Conservation (phyloP, 1,140 invertebrate genomes). For the Heliconius himera region DNA sequence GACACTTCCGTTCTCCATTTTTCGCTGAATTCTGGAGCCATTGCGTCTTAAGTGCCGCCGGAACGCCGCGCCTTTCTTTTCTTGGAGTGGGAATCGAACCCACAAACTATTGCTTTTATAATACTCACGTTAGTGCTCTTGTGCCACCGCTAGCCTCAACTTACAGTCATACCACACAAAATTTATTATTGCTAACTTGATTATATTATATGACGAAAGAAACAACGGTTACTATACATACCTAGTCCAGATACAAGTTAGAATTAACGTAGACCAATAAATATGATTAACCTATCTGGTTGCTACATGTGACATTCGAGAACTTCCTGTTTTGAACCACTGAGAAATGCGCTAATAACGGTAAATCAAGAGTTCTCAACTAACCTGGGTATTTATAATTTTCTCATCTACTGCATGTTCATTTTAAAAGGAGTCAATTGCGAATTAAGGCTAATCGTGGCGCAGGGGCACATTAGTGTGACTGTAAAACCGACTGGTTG, state of each 20-base stretch:
- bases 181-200: too few relatives aligned
- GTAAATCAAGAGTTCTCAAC: conserved; percentile 23
- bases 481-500: too few relatives aligned
- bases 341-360: conserved; percentile 37
- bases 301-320: conserved; percentile 41
- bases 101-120: too few relatives aligned
- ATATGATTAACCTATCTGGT: conserved; percentile 50
- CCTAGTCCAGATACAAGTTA: conserved; percentile 15
- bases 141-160: too few relatives aligned
- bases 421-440: background rate
- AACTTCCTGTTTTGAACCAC: conserved; percentile 45
- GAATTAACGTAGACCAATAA: conserved; percentile 36
- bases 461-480: too few relatives aligned
- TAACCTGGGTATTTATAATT: background rate
- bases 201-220: background rate
- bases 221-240: background rate
- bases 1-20: too few relatives aligned
- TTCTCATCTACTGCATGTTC: background rate
- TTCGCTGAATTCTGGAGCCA: background rate
- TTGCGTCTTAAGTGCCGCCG: background rate
- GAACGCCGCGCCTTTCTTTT: too few relatives aligned
- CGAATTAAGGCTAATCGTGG: too few relatives aligned
- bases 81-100: too few relatives aligned
- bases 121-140: too few relatives aligned
- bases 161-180: too few relatives aligned